Evolutionary conservation across 2,113 vertebrate species (phyloP).

Genomic region (Gallinago paraguaiae): DNA sequence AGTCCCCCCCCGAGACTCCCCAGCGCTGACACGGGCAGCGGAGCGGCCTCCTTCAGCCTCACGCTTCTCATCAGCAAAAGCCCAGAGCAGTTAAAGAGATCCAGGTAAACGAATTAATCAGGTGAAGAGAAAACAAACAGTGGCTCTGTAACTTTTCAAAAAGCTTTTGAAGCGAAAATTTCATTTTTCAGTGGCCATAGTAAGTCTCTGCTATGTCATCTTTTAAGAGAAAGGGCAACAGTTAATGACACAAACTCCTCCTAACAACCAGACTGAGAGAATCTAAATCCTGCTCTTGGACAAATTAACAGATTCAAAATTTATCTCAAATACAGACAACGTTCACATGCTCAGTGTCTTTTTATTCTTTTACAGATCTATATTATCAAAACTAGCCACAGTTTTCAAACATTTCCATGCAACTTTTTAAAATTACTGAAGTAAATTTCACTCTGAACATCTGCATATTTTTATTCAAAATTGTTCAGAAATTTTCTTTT

Average conservation of each 20-base stretch:
- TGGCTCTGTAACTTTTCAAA: not conserved
- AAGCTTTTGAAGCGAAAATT: not conserved
- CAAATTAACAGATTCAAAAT: not conserved
- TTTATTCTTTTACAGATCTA: not conserved
- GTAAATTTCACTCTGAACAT: not conserved
- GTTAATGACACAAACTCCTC: not conserved
- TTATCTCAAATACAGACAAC: not conserved
- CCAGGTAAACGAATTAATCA: not conserved
- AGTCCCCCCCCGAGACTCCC: too few species aligned
- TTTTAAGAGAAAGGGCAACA: not conserved
- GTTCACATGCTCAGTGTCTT: not conserved
- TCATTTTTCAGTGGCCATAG: not conserved
- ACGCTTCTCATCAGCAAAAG: not conserved
- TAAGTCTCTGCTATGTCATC: not conserved
- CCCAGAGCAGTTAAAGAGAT: not conserved
- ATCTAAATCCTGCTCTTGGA: not conserved
- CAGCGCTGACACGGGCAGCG: fast-evolving
- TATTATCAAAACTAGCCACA: not conserved
- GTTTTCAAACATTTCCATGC: not conserved
- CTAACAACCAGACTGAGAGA: not conserved
- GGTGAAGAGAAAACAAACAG: not conserved
- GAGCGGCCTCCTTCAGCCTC: not conserved
- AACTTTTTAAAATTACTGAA: not conserved
- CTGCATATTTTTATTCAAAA: not conserved
- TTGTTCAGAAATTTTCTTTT: not conserved